Percentiles rank a stretch among this genome's conserved stretches.
Conservation (phyloP, 2,113 vertebrate genomes). For the Arvicanthis niloticus region DNA sequence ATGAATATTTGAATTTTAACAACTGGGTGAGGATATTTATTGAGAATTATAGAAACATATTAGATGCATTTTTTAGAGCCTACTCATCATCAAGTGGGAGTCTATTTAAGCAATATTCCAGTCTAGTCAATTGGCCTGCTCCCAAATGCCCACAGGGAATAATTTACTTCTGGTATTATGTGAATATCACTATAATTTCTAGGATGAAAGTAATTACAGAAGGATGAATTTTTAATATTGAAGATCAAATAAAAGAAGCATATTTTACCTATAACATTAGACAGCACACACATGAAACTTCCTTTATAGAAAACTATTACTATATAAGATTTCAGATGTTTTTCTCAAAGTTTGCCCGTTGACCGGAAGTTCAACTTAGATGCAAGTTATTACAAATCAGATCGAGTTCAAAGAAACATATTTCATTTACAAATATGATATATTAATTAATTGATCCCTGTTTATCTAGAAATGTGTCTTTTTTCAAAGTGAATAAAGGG, state of each 20-base stretch:
- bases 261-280: not conserved
- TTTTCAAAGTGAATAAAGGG: not conserved
- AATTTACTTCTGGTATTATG: not conserved
- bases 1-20: not conserved
- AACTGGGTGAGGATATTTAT: not conserved
- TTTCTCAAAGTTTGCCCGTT: not conserved
- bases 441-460: not conserved
- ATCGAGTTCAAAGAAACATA: not conserved
- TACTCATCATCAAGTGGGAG: not conserved
- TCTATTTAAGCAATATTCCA: not conserved
- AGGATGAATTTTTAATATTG: constrained; percentile 51
- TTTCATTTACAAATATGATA: not conserved
- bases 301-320: not conserved
- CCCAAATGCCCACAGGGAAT: not conserved
- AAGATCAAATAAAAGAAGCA: constrained; percentile 4
- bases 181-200: not conserved
- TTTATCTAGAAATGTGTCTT: not conserved
- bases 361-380: not conserved
- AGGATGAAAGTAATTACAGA: not conserved
- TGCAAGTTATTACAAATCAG: not conserved
- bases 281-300: not conserved
- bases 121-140: not conserved
- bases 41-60: not conserved
- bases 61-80: not conserved
- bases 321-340: not conserved